Percentiles rank a stretch among this genome's conserved stretches.
phyloP scores from a whole-genome alignment of 2,113 vertebrate species.

The Catharus fuscescens region DNA sequence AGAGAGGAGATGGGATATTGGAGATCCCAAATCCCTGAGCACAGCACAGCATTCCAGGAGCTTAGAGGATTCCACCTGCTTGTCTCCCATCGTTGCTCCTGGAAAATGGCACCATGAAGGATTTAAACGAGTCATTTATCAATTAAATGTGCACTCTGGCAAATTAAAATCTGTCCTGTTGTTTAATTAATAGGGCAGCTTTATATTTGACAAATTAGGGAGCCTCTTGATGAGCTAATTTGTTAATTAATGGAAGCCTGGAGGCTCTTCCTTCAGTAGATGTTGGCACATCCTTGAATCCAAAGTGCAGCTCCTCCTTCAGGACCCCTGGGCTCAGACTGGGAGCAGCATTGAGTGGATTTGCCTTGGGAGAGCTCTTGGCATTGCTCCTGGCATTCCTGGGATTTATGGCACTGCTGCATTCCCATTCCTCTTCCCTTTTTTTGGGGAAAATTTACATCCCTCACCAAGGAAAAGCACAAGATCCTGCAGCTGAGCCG shows the following conservation, averaged over 20 bases:
- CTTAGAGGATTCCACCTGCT: neutral
- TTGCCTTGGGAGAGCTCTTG: neutral
- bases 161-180: neutral
- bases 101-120: neutral
- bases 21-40: neutral
- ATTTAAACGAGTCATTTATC: neutral
- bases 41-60: rapidly evolving
- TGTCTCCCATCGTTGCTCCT: rapidly evolving
- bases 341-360: neutral
- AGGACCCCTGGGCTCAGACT: neutral
- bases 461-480: rapidly evolving
- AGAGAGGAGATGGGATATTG: neutral
- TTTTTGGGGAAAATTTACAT: neutral
- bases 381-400: neutral
- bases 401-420: rapidly evolving
- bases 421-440: neutral
- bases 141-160: neutral
- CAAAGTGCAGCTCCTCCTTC: neutral
- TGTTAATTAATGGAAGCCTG: slow-evolving; percentile 44
- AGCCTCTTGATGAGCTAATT: slow-evolving; percentile 36
- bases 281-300: neutral
- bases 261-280: slow-evolving; percentile 23
- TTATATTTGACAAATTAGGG: slow-evolving; percentile 40
- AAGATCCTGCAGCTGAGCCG: rapidly evolving
- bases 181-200: slow-evolving; percentile 36